Evolutionary conservation across 2,113 vertebrate genomes (phyloP), one percentile per base, ranked within the genome.

Genomic region (Callopanchax toddi): DNA sequence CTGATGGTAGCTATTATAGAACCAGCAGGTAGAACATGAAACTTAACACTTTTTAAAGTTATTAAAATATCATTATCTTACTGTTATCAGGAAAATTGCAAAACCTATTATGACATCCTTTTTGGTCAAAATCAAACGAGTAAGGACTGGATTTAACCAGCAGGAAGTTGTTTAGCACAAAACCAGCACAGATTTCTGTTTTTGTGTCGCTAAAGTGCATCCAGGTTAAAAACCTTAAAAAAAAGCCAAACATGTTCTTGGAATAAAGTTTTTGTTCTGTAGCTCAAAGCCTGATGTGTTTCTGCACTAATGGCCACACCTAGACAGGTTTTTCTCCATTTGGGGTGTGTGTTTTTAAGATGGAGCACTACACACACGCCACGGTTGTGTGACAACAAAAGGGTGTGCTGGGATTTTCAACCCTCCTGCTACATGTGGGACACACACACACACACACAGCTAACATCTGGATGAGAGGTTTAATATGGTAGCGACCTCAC

Each of bases 321-420:
- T 66, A 85, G 62, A 84, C 81, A 57, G 86, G 86, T 88, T 86
- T 10, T 54, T 64, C 66, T 73, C 67, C 65, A 66, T 72, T 23
- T 15, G 18, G 40, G 46, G 12, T 17, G 48, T 57, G 78, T 57
- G 76, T 45, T 64, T 57, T 63, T 36, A 60, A 26, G 42, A 29
- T 15, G 0, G 21, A n/a, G 50, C 20, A 13, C 17, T 34, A 20
- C 48, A 21, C 58, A 44, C 76, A 52, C 36, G 29, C 57, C 5
- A 6, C 29, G 34, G 58, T 63, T 11, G 26, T 53, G 46, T 57
- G 36, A 39, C 56, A 32, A 62, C 44, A 52, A 21, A 69, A 32
- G 43, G 29, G 29, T 1, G 59, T 45, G 42, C 56, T 26, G 59
- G 26, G 57, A 23, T 10, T n/a, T 11, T 17, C 2, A 66, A 60